Base-by-base conservation (phyloP, 2,113 vertebrate species). In the Alethe castanea region DNA sequence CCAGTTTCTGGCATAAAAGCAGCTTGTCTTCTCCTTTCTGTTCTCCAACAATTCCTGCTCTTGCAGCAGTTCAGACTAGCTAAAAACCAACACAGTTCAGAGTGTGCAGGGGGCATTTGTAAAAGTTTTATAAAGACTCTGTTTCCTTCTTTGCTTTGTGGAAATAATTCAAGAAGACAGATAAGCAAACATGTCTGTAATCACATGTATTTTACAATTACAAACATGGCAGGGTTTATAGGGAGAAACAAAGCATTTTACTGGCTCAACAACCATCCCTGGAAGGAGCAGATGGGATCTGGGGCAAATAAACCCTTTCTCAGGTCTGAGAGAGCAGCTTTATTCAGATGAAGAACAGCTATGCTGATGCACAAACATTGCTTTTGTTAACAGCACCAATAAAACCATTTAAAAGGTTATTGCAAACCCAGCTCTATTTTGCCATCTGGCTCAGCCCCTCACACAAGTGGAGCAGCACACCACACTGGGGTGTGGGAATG, bases 381-480 rank as follows among this genome's bases (percentile, higher is more conserved):
- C 81, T 60, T 88, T 72, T 65, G 91, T 72, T 6, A 19, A 77
- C 66, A 77, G 88, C 82, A 60, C 66, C 86, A 90, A 72, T 86
- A 88, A 95, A 93, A 84, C 38, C 31, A 7, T 82, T 54, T 60
- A 38, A 71, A 71, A 64, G 57, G 52, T 67, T 35, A 66, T 28
- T 85, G 38, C 71, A 74, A 95, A 85, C 8, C 61, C 33, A 33
- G 70, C 36, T 90, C 35, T 36, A 7, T 52, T 86, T 40, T 80
- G 74, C 91, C 88, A 86, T 96, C 91, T 95, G 88, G 88, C 88
- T 85, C 78, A 79, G 85, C 47, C 92, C 80, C 84, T 89, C 60
- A 45, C n/a, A 64, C 15, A 79, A 47, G 22, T 20, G 38, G 62
- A 78, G 18, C 79, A 53, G 88, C 85, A 47, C 29, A 38, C 38